Percentiles rank a stretch among this genome's conserved stretches.
phyloP scores from a whole-genome alignment of 2,888 invertebrate genomes.

The Taenaris catops region DNA sequence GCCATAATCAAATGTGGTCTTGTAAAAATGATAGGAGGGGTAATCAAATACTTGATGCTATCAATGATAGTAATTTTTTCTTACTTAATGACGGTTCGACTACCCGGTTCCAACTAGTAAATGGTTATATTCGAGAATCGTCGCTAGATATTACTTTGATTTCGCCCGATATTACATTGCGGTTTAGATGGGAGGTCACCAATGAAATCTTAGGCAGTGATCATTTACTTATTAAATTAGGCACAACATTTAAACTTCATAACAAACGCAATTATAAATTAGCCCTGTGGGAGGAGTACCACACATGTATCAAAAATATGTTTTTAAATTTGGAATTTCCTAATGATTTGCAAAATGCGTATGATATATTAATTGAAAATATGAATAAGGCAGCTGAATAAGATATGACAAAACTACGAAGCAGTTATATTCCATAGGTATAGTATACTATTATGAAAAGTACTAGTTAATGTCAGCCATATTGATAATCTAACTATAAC shows the following conservation, averaged over 20 bases:
- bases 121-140: background rate
- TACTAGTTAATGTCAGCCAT: no score
- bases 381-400: slow-evolving; percentile 5
- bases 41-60: slow-evolving; percentile 5
- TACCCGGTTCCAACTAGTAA: slow-evolving; percentile 4
- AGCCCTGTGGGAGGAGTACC: no score
- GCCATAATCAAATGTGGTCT: no score
- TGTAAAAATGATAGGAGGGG: slow-evolving; percentile 6
- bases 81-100: slow-evolving; percentile 3
- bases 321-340: background rate
- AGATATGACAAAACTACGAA: no score
- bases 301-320: background rate
- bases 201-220: slow-evolving; percentile 6
- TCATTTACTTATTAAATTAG: background rate
- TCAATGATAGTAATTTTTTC: slow-evolving; percentile 3
- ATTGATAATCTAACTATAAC: no score
- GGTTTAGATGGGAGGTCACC: background rate
- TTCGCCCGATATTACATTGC: background rate
- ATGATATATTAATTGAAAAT: slow-evolving; percentile 1
- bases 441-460: no score
- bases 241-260: no score
- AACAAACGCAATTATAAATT: no score
- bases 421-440: no score
- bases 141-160: background rate
- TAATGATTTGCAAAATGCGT: background rate